Evolutionary conservation across 2,113 vertebrate genomes (phyloP), one percentile per base, ranked within the genome.

Genomic region (Sylvilagus bachmani): DNA sequence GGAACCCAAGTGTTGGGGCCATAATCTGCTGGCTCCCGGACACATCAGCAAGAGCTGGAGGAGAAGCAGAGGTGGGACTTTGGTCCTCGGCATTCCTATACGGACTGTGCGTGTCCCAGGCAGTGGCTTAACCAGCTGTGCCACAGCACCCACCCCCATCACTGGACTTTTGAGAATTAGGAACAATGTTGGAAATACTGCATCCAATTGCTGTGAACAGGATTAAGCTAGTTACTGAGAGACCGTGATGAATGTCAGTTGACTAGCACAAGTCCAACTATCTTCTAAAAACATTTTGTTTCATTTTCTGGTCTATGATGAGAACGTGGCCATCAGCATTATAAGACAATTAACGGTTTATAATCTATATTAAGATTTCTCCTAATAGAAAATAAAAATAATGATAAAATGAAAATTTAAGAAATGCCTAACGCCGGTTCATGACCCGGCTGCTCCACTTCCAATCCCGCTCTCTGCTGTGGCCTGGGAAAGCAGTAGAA

Each of bases 121-220:
- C 55, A 16, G 55, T 4, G 55, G 12, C 55, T 58, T 58, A 58
- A 58, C 55, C 19, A 19, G 55, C 55, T 58, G 14, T 58, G 55
- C 55, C 55, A 58, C 55, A 58, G 55, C 17, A 58, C 55, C 55
- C 19, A 58, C 4, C 19, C 55, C 55, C 51, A 58, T 38, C 21
- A 36, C 11, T 38, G 11, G 44, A 82, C 62, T 96, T 91, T 89
- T 87, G 87, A 86, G 61, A 84, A 87, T 67, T 58, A 31, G 67
- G 27, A 86, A 77, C 31, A 73, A 29, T 78, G 13, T 70, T 6
- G 2, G 71, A 79, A 91, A 79, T 74, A 71, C n/a, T 74, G 36
- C 16, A 79, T 75, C 85, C 7, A 21, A 8, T 88, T 79, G 25
- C 44, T 83, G 10, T 62, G 38, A 27, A 38, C 11, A 71, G 33